A percentile compares a stretch with the other conserved stretches of the same genome.
Conservation (phyloP, 2,888 invertebrate species). For the Antitype chi region DNA sequence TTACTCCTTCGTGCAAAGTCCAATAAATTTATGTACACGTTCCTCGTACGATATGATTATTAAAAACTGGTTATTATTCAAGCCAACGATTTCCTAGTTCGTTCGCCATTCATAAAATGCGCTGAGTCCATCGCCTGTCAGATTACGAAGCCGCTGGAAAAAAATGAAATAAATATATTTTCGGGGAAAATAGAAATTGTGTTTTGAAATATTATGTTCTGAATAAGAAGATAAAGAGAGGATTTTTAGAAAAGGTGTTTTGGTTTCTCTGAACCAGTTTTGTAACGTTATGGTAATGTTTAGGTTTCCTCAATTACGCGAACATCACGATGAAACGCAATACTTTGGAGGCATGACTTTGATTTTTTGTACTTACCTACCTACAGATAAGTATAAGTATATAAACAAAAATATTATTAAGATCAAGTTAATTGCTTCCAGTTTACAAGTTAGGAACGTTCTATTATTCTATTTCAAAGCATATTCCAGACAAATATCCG, state of each 20-base stretch:
- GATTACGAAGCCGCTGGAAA: constrained; percentile 53
- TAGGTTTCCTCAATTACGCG: neutral
- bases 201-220: constrained; percentile 33
- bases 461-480: constrained; percentile 30
- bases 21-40: neutral
- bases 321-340: constrained; percentile 2
- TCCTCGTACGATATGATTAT: constrained; percentile 37
- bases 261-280: neutral
- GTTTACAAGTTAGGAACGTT: constrained; percentile 8
- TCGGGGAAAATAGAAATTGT: constrained; percentile 22
- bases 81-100: constrained; percentile 54
- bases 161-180: constrained; percentile 46
- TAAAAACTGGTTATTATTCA: constrained; percentile 61
- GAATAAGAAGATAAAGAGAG: constrained; percentile 19
- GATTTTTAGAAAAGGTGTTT: neutral
- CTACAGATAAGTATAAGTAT: constrained; percentile 6
- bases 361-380: constrained; percentile 7
- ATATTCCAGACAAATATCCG: constrained; percentile 13
- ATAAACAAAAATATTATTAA: constrained; percentile 5
- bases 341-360: constrained; percentile 4
- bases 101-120: constrained; percentile 61
- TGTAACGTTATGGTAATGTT: constrained; percentile 14
- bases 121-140: constrained; percentile 59
- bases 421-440: constrained; percentile 7
- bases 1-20: constrained; percentile 28